A percentile compares a stretch with the other conserved stretches of the same genome.
Evolutionary conservation across 2,888 invertebrate species (phyloP).

Genomic region (Drosophila trichaetosa): DNA sequence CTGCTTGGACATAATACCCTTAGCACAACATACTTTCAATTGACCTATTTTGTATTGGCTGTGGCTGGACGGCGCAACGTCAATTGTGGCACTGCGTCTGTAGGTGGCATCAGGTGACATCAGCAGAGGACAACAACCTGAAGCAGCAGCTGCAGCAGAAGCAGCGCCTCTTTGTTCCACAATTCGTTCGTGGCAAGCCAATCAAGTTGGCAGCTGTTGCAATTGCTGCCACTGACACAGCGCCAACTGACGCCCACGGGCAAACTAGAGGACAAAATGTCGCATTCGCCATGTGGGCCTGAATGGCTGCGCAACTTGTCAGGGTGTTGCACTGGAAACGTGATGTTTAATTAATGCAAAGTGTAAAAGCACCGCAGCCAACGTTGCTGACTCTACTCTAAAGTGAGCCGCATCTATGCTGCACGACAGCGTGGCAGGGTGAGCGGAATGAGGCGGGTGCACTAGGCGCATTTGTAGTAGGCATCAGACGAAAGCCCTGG

Average conservation of each 20-base stretch:
- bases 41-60: constrained; percentile 58
- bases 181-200: constrained; percentile 69
- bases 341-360: constrained; percentile 82
- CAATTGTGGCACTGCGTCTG: constrained; percentile 15
- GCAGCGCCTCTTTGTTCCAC: constrained; percentile 40
- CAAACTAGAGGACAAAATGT: constrained; percentile 36
- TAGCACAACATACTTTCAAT: constrained; percentile 44
- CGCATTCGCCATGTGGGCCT: constrained; percentile 43
- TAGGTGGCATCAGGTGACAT: constrained; percentile 45
- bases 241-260: constrained; percentile 11
- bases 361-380: constrained; percentile 44
- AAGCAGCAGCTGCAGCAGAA: constrained; percentile 20
- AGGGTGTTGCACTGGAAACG: constrained; percentile 80
- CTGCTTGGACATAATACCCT: constrained; percentile 2
- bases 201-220: constrained; percentile 39
- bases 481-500: constrained; percentile 31
- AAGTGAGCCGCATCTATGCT: not conserved
- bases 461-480: constrained; percentile 9
- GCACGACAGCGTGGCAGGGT: not conserved
- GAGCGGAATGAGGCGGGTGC: not conserved
- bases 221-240: constrained; percentile 8
- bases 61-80: constrained; percentile 29
- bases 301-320: constrained; percentile 67
- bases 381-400: constrained; percentile 3
- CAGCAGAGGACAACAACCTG: constrained; percentile 73